These are phyloP conservation scores for Microcaecilia unicolor DNA, from an alignment of 2,797 vertebrate genomes.

Conservation along the genomic window DNA sequence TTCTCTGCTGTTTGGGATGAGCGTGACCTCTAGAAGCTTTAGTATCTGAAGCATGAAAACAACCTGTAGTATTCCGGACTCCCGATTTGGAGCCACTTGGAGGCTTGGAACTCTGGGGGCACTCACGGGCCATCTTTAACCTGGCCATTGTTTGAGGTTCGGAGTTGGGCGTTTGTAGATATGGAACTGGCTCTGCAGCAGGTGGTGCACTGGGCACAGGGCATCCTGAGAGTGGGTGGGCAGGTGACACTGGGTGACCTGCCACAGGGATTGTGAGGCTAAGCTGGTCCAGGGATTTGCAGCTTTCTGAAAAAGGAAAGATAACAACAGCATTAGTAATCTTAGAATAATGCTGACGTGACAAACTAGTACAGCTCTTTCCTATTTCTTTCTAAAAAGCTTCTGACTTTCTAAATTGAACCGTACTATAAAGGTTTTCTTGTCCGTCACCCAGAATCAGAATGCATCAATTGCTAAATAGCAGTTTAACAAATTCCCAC, in stretches of 20 bases:
- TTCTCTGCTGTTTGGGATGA: slow-evolving; percentile 75
- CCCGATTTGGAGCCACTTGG: slow-evolving; percentile 86
- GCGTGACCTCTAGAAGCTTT: slow-evolving; percentile 57
- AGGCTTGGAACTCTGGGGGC: slow-evolving; percentile 87
- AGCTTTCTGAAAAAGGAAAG: slow-evolving; percentile 46
- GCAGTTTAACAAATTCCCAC: no score
- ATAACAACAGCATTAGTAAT: no score
- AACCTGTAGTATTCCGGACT: slow-evolving; percentile 58
- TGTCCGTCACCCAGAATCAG: no score
- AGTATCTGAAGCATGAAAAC: slow-evolving; percentile 70
- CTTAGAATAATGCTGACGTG: no score
- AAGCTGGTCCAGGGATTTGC: slow-evolving; percentile 78
- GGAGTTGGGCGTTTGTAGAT: slow-evolving; percentile 79
- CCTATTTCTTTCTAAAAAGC: no score
- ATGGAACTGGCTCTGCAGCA: slow-evolving; percentile 83
- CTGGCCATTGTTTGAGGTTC: slow-evolving; percentile 70
- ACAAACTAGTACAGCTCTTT: no score
- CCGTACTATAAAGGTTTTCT: no score
- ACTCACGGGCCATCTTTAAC: slow-evolving; percentile 76
- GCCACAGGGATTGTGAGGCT: slow-evolving; percentile 75
- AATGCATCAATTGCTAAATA: no score
- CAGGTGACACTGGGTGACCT: slow-evolving; percentile 69
- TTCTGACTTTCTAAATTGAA: no score
- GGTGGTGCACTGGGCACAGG: slow-evolving; percentile 86
- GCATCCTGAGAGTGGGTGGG: slow-evolving; percentile 84